Evolutionary conservation across 2,797 vertebrate genomes (phyloP).

Genomic region (Carduelis carduelis): DNA sequence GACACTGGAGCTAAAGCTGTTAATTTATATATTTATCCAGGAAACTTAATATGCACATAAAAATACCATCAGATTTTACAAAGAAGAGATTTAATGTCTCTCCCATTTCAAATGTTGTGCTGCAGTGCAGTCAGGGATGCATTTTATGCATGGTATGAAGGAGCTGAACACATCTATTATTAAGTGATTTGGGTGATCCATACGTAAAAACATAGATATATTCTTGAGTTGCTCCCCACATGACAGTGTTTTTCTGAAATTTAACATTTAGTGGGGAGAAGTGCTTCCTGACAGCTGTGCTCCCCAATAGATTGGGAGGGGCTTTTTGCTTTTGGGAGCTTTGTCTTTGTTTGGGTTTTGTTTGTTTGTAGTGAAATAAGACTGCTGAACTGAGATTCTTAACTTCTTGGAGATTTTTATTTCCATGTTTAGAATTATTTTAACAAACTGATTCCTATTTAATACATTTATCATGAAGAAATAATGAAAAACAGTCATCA

Average conservation of each 20-base stretch:
- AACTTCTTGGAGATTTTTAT: neutral
- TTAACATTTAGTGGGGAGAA: neutral
- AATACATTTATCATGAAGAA: neutral
- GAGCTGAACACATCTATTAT: neutral
- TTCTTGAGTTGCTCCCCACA: accelerated
- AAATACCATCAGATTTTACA: neutral
- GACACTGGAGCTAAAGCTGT: neutral
- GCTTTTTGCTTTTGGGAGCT: neutral
- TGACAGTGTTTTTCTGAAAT: neutral
- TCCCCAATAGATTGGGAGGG: neutral
- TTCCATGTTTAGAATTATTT: neutral
- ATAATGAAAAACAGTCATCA: neutral
- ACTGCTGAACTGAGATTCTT: neutral
- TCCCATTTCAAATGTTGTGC: neutral
- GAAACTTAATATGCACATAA: neutral
- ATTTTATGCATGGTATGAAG: neutral
- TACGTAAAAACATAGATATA: neutral
- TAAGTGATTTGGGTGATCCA: neutral
- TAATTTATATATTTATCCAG: neutral
- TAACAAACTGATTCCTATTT: neutral
- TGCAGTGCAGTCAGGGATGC: neutral
- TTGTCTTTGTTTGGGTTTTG: neutral
- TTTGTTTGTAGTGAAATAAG: neutral
- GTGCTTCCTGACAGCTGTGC: neutral
- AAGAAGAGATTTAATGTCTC: neutral